These are phyloP conservation scores for Vireo altiloquus DNA, from an alignment of 2,113 vertebrate genomes.

Conservation along the genomic window DNA sequence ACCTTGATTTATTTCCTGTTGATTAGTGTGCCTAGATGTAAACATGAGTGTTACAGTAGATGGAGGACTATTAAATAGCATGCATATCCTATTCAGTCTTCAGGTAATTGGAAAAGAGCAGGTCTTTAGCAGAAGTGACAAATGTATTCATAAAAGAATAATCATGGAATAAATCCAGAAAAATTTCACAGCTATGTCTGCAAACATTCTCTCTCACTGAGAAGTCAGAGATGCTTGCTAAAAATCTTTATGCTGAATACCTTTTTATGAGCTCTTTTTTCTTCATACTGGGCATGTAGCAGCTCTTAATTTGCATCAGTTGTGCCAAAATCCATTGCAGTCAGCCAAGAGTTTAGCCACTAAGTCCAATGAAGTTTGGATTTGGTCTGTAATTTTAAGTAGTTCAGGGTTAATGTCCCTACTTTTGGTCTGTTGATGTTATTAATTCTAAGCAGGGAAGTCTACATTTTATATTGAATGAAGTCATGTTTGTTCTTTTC, in stretches of 20 bases:
- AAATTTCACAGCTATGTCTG: neutral
- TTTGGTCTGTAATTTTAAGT: neutral
- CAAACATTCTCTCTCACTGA: neutral
- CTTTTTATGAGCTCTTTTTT: neutral
- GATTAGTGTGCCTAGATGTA: neutral
- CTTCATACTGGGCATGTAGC: neutral
- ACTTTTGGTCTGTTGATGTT: neutral
- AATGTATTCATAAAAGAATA: slow-evolving; percentile 5
- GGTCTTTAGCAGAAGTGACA: neutral
- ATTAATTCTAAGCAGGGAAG: neutral
- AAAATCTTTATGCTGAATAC: neutral
- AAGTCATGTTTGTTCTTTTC: neutral
- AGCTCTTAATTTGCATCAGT: neutral
- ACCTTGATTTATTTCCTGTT: neutral
- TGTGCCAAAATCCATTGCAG: neutral
- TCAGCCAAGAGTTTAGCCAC: neutral
- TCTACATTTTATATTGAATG: neutral
- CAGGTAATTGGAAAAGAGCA: neutral
- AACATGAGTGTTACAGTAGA: neutral
- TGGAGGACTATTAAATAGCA: neutral
- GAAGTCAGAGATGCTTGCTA: slow-evolving; percentile 24
- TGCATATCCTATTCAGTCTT: neutral
- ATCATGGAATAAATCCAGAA: slow-evolving; percentile 7
- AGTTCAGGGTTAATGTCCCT: neutral
- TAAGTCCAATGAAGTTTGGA: neutral